A percentile compares a stretch with the other conserved stretches of the same genome.
phyloP scores from a whole-genome alignment of 2,797 vertebrate genomes.

The Momotus momota region DNA sequence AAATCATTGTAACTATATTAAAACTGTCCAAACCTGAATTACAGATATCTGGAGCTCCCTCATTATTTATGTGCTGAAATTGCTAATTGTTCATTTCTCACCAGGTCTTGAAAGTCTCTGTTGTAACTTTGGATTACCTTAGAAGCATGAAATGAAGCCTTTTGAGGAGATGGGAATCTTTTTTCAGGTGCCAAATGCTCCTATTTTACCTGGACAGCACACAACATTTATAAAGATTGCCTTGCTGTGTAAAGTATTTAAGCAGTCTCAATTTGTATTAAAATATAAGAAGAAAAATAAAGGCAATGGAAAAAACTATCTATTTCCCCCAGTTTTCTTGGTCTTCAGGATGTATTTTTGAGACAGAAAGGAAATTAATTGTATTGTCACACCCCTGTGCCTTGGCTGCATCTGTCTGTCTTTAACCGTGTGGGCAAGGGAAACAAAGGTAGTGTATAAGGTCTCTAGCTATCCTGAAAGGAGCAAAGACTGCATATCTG shows the following conservation, averaged over 20 bases:
- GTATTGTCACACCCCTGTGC: background rate
- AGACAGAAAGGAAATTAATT: background rate
- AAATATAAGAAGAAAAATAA: slow-evolving; percentile 38
- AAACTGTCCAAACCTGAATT: background rate
- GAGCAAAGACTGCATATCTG: background rate
- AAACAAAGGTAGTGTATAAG: background rate
- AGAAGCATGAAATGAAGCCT: slow-evolving; percentile 12
- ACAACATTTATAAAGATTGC: background rate
- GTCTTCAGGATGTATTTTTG: background rate
- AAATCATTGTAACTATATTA: background rate
- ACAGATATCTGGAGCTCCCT: background rate
- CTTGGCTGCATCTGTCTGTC: background rate
- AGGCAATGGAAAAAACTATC: background rate
- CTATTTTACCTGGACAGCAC: background rate
- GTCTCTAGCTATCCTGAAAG: background rate
- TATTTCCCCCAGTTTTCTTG: background rate
- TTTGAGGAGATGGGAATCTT: background rate
- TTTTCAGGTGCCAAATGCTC: background rate
- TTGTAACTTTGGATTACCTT: background rate
- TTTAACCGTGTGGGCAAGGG: background rate
- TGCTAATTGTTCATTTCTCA: slow-evolving; percentile 28
- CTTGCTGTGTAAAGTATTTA: background rate
- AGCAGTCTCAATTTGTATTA: background rate
- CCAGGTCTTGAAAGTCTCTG: slow-evolving; percentile 7
- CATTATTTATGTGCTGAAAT: background rate